Conservation (phyloP, 2,797 vertebrate species). For the Nannoperca obscura region DNA sequence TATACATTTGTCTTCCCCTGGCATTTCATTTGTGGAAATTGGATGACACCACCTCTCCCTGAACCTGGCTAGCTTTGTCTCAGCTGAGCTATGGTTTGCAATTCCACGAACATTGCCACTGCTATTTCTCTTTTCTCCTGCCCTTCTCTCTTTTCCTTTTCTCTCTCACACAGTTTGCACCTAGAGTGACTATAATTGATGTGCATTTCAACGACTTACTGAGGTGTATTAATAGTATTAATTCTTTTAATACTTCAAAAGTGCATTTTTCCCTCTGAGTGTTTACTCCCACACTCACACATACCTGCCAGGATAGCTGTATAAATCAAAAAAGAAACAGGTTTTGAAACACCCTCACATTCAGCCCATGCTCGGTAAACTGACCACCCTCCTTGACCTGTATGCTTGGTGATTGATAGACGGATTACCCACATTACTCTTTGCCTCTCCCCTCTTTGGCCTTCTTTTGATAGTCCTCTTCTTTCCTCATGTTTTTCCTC, state of each 20-base stretch:
- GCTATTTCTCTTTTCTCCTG: constrained; percentile 37
- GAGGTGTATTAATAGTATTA: constrained; percentile 49
- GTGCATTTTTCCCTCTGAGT: constrained; percentile 8
- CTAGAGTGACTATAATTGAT: constrained; percentile 49
- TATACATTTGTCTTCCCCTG: constrained; percentile 46
- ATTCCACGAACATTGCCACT: constrained; percentile 43
- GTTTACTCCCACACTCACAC: neutral
- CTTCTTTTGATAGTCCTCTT: constrained; percentile 41
- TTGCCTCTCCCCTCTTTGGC: constrained; percentile 5
- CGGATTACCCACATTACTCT: constrained; percentile 52
- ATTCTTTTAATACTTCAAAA: constrained; percentile 42
- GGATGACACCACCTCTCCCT: constrained; percentile 57
- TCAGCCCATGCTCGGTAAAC: constrained; percentile 35
- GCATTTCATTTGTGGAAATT: constrained; percentile 53
- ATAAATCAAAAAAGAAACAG: neutral
- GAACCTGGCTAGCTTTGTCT: constrained; percentile 59
- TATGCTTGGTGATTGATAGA: constrained; percentile 64
- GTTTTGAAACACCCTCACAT: neutral
- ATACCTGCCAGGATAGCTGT: neutral
- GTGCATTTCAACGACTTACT: constrained; percentile 54
- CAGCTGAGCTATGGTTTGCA: constrained; percentile 68
- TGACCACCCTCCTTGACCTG: constrained; percentile 52
- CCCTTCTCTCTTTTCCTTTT: constrained; percentile 1
- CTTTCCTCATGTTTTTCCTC: constrained; percentile 30
- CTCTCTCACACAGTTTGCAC: constrained; percentile 30